Conservation (phyloP, 1,140 invertebrate species). For the Steinernema khuongi region DNA sequence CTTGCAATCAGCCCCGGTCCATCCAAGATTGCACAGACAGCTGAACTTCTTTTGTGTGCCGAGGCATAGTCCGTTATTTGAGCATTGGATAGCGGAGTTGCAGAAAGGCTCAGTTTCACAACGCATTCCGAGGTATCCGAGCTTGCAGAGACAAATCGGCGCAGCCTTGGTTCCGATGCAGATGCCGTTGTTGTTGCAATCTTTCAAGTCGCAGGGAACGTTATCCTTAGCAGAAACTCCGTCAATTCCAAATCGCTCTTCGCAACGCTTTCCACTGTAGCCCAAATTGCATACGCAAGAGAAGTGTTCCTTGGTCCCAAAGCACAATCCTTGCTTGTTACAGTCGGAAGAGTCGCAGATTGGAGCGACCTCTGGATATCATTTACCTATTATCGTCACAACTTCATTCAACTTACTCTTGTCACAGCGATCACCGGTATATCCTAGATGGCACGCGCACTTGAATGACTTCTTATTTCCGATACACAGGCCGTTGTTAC, state of each 20-base stretch:
- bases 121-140: slow-evolving; percentile 28
- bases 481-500: slow-evolving; percentile 38
- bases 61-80: slow-evolving; percentile 35
- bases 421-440: slow-evolving; percentile 32
- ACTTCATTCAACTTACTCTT: slow-evolving; percentile 25
- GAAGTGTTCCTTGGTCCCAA: slow-evolving; percentile 38
- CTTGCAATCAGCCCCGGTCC: slow-evolving; percentile 6
- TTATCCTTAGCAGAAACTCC: neutral
- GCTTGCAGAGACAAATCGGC: slow-evolving; percentile 33
- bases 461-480: slow-evolving; percentile 33
- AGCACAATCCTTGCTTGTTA: slow-evolving; percentile 32
- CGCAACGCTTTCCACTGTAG: slow-evolving; percentile 20
- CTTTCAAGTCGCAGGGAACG: slow-evolving; percentile 23
- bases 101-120: slow-evolving; percentile 40
- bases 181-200: slow-evolving; percentile 38
- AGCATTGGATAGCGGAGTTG: slow-evolving; percentile 29
- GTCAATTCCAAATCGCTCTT: neutral
- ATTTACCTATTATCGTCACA: neutral
- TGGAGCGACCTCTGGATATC: slow-evolving; percentile 22
- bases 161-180: slow-evolving; percentile 35
- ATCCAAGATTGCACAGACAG: slow-evolving; percentile 38
- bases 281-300: slow-evolving; percentile 39
- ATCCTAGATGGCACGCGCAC: slow-evolving; percentile 37
- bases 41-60: slow-evolving; percentile 34
- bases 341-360: slow-evolving; percentile 31